Evolutionary conservation across 2,113 vertebrate genomes (phyloP).

Genomic region (Aldabrachelys gigantea): DNA sequence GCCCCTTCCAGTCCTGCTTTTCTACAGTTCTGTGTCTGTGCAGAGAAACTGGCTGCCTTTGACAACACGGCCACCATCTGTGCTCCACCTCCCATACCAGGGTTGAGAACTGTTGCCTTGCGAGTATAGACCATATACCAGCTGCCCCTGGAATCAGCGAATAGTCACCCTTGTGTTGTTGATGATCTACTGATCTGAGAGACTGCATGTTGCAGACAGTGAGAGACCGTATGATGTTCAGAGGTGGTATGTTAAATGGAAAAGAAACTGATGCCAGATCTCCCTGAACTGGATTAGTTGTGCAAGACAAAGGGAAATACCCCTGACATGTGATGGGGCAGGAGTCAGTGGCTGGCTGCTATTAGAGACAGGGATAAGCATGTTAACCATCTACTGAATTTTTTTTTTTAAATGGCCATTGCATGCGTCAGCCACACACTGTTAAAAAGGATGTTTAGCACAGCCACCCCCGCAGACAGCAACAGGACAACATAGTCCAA

Average conservation of each 20-base stretch:
- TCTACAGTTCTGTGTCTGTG: background rate
- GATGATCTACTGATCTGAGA: background rate
- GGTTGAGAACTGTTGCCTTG: accelerated
- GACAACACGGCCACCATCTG: background rate
- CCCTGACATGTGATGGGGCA: background rate
- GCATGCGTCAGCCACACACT: background rate
- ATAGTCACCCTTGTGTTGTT: background rate
- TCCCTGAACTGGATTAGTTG: background rate
- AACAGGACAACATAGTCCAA: background rate
- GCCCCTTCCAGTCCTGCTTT: background rate
- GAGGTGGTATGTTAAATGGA: background rate
- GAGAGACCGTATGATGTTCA: background rate
- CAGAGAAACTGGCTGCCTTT: background rate
- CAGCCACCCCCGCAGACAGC: background rate
- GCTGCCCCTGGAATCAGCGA: background rate
- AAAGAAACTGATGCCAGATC: background rate
- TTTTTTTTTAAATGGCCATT: background rate
- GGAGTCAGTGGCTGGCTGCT: background rate
- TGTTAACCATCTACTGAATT: background rate
- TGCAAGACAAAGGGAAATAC: background rate
- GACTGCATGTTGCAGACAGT: too few species aligned
- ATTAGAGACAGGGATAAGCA: background rate
- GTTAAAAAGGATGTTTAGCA: constrained; percentile 5
- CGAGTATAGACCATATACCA: background rate
- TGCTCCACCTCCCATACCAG: background rate